Evolutionary conservation across 2,113 vertebrate species (phyloP).

Genomic region (Solenodon paradoxus): DNA sequence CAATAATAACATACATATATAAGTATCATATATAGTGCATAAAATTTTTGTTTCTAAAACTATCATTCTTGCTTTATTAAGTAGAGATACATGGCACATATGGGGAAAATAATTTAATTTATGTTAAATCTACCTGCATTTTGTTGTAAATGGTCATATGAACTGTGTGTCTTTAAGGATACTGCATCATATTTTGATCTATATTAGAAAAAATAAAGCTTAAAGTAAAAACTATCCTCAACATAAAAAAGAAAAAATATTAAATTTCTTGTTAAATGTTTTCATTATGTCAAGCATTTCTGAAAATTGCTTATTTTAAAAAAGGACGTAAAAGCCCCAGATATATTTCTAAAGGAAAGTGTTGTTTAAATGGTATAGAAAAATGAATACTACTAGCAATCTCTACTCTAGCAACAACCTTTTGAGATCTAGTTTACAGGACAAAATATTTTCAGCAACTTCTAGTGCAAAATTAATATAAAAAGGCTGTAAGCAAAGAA

Average conservation of each 20-base stretch:
- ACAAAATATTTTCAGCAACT: neutral
- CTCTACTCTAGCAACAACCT: neutral
- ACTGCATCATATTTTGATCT: neutral
- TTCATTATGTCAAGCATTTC: neutral
- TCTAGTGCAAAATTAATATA: neutral
- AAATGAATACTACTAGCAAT: neutral
- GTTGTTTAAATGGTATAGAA: neutral
- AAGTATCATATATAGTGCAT: neutral
- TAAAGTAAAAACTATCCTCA: neutral
- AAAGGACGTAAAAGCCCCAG: neutral
- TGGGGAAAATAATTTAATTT: slow-evolving; percentile 7
- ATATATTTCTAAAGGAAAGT: neutral
- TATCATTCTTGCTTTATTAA: neutral
- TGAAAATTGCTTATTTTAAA: neutral
- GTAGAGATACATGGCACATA: neutral
- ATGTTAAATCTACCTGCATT: neutral
- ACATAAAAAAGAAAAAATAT: neutral
- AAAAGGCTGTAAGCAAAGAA: neutral
- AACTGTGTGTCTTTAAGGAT: neutral
- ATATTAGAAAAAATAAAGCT: neutral
- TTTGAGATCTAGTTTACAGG: neutral
- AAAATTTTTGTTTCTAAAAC: neutral
- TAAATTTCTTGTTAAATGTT: neutral
- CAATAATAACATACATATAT: too few relatives aligned
- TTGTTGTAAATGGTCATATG: neutral